A percentile compares a stretch with the other conserved stretches of the same genome.
Evolutionary conservation across 2,888 invertebrate genomes (phyloP).

Genomic region (Orthonychiurus folsomi): DNA sequence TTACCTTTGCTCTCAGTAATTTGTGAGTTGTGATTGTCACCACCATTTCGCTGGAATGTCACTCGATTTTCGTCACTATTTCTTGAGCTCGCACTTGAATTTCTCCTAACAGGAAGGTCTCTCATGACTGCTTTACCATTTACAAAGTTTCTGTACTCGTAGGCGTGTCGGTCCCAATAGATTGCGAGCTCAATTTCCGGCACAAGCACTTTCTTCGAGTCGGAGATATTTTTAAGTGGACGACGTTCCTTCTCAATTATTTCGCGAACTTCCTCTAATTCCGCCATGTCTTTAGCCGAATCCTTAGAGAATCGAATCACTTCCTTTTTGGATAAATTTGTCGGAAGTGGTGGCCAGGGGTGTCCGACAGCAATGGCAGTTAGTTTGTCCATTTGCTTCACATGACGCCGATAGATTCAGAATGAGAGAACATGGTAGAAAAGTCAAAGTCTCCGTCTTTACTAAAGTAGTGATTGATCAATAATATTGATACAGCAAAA

Average conservation of each 20-base stretch:
- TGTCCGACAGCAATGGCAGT: constrained; percentile 28
- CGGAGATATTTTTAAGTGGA: background rate
- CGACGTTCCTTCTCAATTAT: constrained; percentile 7
- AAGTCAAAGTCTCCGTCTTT: too few relatives aligned
- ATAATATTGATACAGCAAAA: too few relatives aligned
- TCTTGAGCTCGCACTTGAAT: too few relatives aligned
- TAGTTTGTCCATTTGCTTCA: constrained; percentile 12
- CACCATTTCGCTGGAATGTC: background rate
- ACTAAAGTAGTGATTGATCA: too few relatives aligned
- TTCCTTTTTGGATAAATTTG: constrained; percentile 33
- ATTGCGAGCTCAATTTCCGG: constrained; percentile 36
- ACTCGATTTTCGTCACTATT: constrained; percentile 2
- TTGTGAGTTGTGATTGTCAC: too few relatives aligned
- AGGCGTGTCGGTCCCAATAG: constrained; percentile 38
- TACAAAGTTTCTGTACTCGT: constrained; percentile 1
- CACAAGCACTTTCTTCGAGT: constrained; percentile 5
- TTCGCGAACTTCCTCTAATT: constrained; percentile 11
- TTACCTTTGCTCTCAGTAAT: too few relatives aligned
- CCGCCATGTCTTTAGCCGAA: constrained; percentile 5
- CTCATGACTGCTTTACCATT: too few relatives aligned
- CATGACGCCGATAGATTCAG: background rate
- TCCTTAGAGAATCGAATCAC: constrained; percentile 25
- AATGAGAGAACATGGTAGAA: too few relatives aligned
- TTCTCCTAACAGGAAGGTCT: too few relatives aligned
- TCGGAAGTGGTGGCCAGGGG: constrained; percentile 35